These are phyloP conservation scores for Enteromius radiatus DNA, from an alignment of 2,797 vertebrate species.

Conservation along the genomic window DNA sequence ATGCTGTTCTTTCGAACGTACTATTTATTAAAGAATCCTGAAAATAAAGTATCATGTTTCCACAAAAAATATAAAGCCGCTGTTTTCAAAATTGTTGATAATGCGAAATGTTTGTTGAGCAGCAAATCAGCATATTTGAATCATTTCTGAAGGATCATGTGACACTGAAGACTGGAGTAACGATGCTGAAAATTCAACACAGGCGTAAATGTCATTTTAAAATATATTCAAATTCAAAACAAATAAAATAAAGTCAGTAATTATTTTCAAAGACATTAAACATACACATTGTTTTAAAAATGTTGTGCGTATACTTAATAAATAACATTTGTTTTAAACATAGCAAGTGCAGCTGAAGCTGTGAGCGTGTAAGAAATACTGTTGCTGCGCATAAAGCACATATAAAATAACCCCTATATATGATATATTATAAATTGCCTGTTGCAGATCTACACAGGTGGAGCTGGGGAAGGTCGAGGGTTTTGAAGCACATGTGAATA, in stretches of 20 bases:
- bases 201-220: background rate
- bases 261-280: background rate
- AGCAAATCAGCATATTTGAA: background rate
- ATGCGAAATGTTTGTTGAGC: background rate
- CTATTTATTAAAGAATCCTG: background rate
- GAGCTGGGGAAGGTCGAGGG: conserved; percentile 2
- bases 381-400: too few relatives aligned
- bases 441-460: background rate
- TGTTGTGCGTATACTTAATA: background rate
- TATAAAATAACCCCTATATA: background rate
- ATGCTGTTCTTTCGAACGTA: background rate
- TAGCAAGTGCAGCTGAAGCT: too few relatives aligned
- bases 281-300: background rate
- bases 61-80: background rate
- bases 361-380: background rate
- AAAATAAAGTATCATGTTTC: background rate
- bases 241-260: background rate
- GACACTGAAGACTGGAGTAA: background rate
- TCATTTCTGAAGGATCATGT: background rate
- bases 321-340: too few relatives aligned
- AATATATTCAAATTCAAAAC: background rate
- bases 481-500: background rate
- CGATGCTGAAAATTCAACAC: background rate
- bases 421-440: background rate
- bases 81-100: background rate